These are phyloP conservation scores for Leucosticte australis DNA, from an alignment of 2,113 vertebrate species.

Conservation along the genomic window DNA sequence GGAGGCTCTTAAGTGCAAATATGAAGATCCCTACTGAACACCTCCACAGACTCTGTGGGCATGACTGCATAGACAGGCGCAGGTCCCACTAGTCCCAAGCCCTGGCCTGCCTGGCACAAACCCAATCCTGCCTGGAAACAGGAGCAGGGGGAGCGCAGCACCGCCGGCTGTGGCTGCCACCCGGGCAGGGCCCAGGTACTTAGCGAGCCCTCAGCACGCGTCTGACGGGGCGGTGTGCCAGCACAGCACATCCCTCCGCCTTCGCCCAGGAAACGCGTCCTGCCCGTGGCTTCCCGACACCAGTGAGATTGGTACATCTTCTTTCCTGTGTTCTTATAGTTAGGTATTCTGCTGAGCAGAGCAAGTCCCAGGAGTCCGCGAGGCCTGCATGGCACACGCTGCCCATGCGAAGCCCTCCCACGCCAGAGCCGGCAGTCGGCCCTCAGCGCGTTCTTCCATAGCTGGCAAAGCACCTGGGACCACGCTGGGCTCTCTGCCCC, in stretches of 20 bases:
- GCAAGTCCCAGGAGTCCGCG: neutral
- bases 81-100: neutral
- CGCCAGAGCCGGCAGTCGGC: neutral
- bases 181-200: rapidly evolving
- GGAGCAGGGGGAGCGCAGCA: rapidly evolving
- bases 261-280: neutral
- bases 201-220: rapidly evolving
- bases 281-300: neutral
- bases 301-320: neutral
- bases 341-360: neutral
- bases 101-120: neutral
- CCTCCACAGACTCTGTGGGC: neutral
- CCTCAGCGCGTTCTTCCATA: rapidly evolving
- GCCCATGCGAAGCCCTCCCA: rapidly evolving
- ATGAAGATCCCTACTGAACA: neutral
- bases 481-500: neutral
- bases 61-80: neutral
- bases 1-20: neutral
- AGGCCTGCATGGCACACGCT: rapidly evolving
- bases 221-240: rapidly evolving
- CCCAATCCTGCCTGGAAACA: neutral
- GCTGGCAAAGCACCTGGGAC: neutral
- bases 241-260: neutral
- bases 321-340: neutral
- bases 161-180: rapidly evolving